A percentile compares a stretch with the other conserved stretches of the same genome.
These are phyloP conservation scores for Muscidifurax raptorellus DNA, from an alignment of 1,140 invertebrate genomes.

Conservation along the genomic window DNA sequence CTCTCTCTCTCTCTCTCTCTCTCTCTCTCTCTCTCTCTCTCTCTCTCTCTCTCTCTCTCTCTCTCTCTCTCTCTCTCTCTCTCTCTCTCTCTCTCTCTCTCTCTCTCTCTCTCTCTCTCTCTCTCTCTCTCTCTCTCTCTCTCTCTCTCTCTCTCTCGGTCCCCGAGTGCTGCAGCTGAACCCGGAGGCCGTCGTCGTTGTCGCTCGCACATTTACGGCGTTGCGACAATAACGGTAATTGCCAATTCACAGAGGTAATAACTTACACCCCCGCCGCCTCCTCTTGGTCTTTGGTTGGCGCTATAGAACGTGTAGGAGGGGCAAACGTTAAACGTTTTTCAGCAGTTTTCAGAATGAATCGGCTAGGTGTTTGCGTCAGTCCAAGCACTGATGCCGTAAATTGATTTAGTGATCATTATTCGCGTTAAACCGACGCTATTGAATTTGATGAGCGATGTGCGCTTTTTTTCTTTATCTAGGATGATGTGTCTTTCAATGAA, in stretches of 20 bases:
- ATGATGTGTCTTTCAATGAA: no score
- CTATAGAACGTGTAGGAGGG: no score
- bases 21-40: conserved; percentile 45
- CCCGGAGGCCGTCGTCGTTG: conserved; percentile 44
- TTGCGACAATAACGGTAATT: conserved; percentile 68
- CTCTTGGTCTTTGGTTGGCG: neutral
- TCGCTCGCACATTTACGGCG: conserved; percentile 39
- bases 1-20: conserved; percentile 44
- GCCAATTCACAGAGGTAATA: conserved; percentile 68
- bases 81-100: conserved; percentile 46
- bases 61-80: conserved; percentile 45
- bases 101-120: conserved; percentile 46
- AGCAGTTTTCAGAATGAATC: no score
- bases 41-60: conserved; percentile 47
- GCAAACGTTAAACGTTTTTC: no score
- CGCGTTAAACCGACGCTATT: neutral
- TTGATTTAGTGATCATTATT: no score
- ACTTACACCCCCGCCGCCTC: conserved; percentile 56
- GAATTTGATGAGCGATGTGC: neutral
- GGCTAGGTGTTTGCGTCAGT: no score
- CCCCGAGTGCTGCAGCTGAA: conserved; percentile 60
- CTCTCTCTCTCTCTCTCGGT: conserved; percentile 47
- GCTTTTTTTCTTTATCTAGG: neutral
- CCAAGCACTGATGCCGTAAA: no score
- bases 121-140: conserved; percentile 44